These are phyloP conservation scores for Eupithecia inturbata DNA, from an alignment of 2,888 invertebrate species.

Conservation along the genomic window DNA sequence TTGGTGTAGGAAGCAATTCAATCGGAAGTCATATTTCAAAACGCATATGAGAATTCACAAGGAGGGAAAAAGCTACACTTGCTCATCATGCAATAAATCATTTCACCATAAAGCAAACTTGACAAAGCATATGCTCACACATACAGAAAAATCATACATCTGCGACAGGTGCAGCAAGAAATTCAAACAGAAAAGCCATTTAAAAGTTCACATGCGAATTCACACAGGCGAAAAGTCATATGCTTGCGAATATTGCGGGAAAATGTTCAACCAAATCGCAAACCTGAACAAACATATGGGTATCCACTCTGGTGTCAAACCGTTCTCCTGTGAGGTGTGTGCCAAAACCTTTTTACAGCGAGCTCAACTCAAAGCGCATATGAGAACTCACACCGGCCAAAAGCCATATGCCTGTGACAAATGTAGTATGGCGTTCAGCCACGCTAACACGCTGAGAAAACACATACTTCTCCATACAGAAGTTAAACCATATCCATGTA, in stretches of 20 bases:
- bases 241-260: constrained; percentile 24
- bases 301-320: constrained; percentile 18
- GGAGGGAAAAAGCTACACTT: neutral
- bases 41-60: constrained; percentile 10
- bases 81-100: constrained; percentile 13
- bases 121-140: constrained; percentile 16
- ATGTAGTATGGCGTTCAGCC: constrained; percentile 23
- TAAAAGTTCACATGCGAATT: constrained; percentile 22
- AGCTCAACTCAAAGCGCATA: constrained; percentile 22
- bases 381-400: constrained; percentile 21
- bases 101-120: constrained; percentile 17
- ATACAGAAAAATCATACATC: constrained; percentile 17
- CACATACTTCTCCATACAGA: constrained; percentile 20
- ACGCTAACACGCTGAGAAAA: constrained; percentile 10
- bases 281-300: constrained; percentile 27
- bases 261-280: constrained; percentile 23
- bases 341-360: constrained; percentile 18
- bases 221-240: constrained; percentile 22
- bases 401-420: constrained; percentile 19
- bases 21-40: constrained; percentile 7
- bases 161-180: constrained; percentile 23
- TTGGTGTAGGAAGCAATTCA: constrained; percentile 9
- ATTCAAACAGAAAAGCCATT: constrained; percentile 21
- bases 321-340: constrained; percentile 18
- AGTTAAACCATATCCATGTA: constrained; percentile 15